phyloP scores from a whole-genome alignment of 2,113 vertebrate genomes.

The Alouatta palliata region DNA sequence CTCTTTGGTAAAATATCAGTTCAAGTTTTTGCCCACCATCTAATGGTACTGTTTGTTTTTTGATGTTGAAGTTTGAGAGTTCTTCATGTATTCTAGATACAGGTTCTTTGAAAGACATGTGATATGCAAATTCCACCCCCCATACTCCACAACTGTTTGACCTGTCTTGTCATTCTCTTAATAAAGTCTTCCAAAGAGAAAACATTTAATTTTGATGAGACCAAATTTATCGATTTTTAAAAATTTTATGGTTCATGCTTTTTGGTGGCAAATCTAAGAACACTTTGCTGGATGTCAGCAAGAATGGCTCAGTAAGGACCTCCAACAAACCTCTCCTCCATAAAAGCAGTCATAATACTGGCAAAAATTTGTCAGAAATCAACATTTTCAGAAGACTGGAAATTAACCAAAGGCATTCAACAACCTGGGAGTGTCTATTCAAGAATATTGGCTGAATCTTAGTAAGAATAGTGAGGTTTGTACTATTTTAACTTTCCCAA shows the following conservation, averaged over 20 bases:
- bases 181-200: neutral
- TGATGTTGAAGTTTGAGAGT: neutral
- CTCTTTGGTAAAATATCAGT: conserved; percentile 2
- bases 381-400: neutral
- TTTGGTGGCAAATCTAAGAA: neutral
- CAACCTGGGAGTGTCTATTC: neutral
- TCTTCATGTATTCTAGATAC: neutral
- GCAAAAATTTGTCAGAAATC: neutral
- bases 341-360: neutral
- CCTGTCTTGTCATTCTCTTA: neutral
- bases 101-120: neutral
- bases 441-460: neutral
- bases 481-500: neutral
- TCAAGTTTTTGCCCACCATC: neutral
- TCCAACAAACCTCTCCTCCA: neutral
- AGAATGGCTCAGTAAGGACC: neutral
- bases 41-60: neutral
- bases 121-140: neutral
- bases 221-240: neutral
- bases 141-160: neutral
- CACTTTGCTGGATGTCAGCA: neutral
- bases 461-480: neutral
- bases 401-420: neutral
- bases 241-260: neutral
- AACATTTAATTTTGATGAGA: neutral